These are phyloP conservation scores for Arge pagana DNA, from an alignment of 2,888 invertebrate species.

Conservation along the genomic window DNA sequence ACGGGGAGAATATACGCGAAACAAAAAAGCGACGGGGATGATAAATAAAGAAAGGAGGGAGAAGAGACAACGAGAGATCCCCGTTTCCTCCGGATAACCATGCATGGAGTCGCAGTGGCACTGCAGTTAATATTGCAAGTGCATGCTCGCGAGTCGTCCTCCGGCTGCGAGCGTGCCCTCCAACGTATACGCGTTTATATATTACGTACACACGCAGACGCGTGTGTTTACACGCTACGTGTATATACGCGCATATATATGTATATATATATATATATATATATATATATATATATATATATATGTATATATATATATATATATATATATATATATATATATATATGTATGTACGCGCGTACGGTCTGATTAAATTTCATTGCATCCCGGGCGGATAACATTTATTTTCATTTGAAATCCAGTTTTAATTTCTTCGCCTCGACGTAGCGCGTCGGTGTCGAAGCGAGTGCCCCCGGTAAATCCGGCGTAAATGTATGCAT, in stretches of 20 bases:
- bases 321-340: neutral
- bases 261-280: conserved; percentile 2
- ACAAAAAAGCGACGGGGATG: no score
- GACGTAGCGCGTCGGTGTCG: neutral
- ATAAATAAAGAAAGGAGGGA: no score
- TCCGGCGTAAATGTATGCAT: no score
- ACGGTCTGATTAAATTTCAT: no score
- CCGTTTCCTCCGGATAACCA: no score
- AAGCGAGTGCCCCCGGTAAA: no score
- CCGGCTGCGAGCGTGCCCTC: conserved; percentile 7
- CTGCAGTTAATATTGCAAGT: no score
- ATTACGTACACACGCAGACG: neutral
- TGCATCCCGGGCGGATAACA: conserved; percentile 7
- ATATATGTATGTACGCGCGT: neutral
- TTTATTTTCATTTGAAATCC: conserved; percentile 8
- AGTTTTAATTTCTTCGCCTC: conserved; percentile 3
- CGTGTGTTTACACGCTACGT: neutral
- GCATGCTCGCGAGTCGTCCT: no score
- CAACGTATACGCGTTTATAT: conserved; percentile 3
- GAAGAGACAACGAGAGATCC: no score
- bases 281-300: neutral
- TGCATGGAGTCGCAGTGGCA: no score
- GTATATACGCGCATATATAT: conserved; percentile 1
- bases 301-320: neutral
- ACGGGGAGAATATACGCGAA: no score